phyloP scores from a whole-genome alignment of 2,113 vertebrate genomes.

The Pluvianellus socialis region DNA sequence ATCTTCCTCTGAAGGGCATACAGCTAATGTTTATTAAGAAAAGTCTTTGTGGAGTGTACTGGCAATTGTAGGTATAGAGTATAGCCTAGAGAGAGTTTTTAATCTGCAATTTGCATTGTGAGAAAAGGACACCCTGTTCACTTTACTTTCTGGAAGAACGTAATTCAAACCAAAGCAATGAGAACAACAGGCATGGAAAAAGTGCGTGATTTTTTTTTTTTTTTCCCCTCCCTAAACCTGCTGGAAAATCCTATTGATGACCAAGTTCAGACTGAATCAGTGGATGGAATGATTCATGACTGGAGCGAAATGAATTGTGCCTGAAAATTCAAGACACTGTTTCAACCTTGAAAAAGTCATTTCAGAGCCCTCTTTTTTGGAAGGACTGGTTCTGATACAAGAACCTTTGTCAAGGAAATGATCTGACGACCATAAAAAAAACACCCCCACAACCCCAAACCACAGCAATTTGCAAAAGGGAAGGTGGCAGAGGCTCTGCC shows the following conservation, averaged over 20 bases:
- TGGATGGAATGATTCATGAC: neutral
- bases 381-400: neutral
- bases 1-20: neutral
- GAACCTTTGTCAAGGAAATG: neutral
- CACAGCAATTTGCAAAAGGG: neutral
- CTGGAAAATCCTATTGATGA: constrained; percentile 9
- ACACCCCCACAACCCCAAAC: neutral
- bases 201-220: neutral
- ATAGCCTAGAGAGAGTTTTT: neutral
- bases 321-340: neutral
- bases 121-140: neutral
- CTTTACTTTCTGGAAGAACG: neutral
- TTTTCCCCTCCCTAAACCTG: neutral
- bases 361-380: neutral
- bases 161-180: neutral
- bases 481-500: neutral
- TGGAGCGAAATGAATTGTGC: neutral
- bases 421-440: neutral
- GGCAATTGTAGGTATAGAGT: neutral
- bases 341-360: neutral
- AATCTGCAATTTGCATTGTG: neutral
- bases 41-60: neutral
- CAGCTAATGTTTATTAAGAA: neutral
- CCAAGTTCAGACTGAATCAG: constrained; percentile 29
- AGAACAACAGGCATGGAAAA: neutral